Evolutionary conservation across 2,797 vertebrate genomes (phyloP).

Genomic region (Sebastes diploproa): DNA sequence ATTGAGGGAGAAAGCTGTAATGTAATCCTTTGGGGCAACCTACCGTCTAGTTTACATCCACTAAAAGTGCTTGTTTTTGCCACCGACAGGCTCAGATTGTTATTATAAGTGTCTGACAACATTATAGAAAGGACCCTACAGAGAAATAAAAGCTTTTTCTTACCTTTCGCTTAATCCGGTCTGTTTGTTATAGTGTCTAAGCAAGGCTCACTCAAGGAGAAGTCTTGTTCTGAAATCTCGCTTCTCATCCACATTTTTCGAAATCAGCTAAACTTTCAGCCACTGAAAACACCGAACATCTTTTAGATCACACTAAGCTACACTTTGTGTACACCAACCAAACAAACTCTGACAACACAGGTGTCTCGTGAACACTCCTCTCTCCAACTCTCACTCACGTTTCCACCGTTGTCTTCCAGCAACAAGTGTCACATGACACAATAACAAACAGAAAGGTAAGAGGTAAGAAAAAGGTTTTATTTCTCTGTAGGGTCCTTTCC

Average conservation of each 20-base stretch:
- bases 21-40: background rate
- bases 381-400: background rate
- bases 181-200: background rate
- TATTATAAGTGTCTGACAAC: background rate
- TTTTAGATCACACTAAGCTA: background rate
- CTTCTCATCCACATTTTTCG: background rate
- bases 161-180: background rate
- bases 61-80: background rate
- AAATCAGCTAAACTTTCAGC: background rate
- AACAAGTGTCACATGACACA: background rate
- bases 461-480: background rate
- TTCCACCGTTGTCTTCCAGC: background rate
- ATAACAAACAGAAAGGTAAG: background rate
- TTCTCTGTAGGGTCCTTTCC: background rate
- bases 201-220: background rate
- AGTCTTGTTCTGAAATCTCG: background rate
- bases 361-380: background rate
- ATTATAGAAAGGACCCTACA: background rate
- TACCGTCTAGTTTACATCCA: background rate
- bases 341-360: background rate
- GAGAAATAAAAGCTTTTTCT: background rate
- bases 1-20: background rate
- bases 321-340: fast-evolving
- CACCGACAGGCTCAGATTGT: background rate
- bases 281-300: background rate